Conservation (phyloP, 1,140 invertebrate genomes). For the Calliphora vicina region DNA sequence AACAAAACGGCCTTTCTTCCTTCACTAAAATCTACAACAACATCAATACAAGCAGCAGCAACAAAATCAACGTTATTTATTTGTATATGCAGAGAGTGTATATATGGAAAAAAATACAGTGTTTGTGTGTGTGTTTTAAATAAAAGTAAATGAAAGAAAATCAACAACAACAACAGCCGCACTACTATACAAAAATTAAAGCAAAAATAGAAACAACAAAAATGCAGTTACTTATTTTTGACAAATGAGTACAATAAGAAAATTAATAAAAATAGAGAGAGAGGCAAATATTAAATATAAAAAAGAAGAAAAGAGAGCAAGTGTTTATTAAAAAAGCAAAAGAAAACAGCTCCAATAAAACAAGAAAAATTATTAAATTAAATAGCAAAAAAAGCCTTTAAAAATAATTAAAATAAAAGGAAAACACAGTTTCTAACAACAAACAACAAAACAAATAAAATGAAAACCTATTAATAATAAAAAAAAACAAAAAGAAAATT, state of each 20-base stretch:
- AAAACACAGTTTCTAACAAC: too few relatives aligned
- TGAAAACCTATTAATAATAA: too few relatives aligned
- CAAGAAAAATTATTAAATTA: neutral
- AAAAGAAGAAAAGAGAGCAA: neutral
- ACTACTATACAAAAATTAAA: neutral
- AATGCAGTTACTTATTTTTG: conserved; percentile 13
- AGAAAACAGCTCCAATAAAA: neutral
- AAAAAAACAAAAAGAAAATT: too few relatives aligned
- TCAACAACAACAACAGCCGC: conserved; percentile 42
- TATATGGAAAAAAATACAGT: too few relatives aligned
- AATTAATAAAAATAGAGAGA: too few relatives aligned
- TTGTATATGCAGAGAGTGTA: too few relatives aligned
- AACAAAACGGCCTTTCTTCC: neutral
- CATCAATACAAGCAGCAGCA: too few relatives aligned
- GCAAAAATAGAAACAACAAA: neutral
- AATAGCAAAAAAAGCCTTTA: neutral
- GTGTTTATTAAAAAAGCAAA: neutral
- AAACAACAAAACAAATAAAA: too few relatives aligned
- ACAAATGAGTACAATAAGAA: neutral
- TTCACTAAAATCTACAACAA: too few relatives aligned
- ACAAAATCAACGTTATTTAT: too few relatives aligned
- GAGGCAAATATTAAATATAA: too few relatives aligned
- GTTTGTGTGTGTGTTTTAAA: neutral
- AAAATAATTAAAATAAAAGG: neutral
- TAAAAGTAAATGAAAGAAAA: conserved; percentile 36